phyloP scores from a whole-genome alignment of 2,797 vertebrate genomes.

The Naso thynnoides region DNA sequence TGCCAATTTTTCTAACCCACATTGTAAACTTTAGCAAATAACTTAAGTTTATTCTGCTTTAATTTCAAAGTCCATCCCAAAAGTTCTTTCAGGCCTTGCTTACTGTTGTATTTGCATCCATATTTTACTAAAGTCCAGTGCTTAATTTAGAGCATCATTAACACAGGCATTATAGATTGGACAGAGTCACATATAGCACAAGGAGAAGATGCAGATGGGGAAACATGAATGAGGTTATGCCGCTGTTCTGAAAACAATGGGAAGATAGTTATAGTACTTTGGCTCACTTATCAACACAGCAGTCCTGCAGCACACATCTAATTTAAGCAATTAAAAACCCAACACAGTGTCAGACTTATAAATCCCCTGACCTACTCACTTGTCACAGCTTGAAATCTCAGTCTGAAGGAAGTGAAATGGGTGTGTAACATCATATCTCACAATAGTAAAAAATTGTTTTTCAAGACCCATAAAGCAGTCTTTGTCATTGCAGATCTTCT shows the following conservation, averaged over 20 bases:
- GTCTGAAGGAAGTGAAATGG: no score
- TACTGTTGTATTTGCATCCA: constrained; percentile 4
- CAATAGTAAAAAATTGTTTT: neutral
- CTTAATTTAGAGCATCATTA: constrained; percentile 21
- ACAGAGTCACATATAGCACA: neutral
- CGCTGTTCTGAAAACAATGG: neutral
- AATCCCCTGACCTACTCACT: no score
- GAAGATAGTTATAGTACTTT: neutral
- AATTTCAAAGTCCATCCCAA: neutral
- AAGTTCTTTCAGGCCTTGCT: neutral
- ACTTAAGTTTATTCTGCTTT: neutral
- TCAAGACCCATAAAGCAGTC: neutral
- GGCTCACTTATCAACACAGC: neutral
- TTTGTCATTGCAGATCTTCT: neutral
- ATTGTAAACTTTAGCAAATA: neutral
- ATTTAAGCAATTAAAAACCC: no score
- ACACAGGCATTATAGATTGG: neutral
- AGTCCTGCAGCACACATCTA: no score
- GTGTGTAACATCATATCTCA: neutral
- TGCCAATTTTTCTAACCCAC: neutral
- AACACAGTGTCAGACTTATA: no score
- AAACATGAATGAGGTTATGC: neutral
- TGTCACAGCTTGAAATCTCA: no score
- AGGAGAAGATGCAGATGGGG: neutral
- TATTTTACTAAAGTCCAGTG: neutral